These are phyloP conservation scores for Boulengeromyrus knoepffleri DNA, from an alignment of 2,113 vertebrate species.

Conservation along the genomic window DNA sequence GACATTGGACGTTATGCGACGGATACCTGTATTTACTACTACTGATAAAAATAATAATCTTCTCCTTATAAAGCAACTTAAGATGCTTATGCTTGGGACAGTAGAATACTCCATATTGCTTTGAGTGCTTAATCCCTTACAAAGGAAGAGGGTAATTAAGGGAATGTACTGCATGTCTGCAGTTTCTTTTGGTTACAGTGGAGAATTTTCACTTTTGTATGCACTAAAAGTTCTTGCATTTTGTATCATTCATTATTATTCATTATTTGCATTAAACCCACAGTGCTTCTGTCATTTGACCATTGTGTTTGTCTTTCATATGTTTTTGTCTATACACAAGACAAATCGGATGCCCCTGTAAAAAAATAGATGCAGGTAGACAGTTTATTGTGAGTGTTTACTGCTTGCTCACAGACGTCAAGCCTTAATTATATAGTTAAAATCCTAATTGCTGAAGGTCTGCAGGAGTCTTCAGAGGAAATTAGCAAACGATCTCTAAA, in stretches of 20 bases:
- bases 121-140: background rate
- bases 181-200: background rate
- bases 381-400: background rate
- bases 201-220: background rate
- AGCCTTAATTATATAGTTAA: background rate
- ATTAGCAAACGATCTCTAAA: background rate
- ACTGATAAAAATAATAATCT: background rate
- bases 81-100: background rate
- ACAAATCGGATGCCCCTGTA: background rate
- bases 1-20: background rate
- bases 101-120: constrained; percentile 1
- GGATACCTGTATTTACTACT: constrained; percentile 6
- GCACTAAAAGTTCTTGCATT: background rate
- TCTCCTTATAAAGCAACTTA: background rate
- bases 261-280: background rate
- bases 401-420: background rate
- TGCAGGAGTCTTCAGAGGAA: background rate
- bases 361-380: background rate
- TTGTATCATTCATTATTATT: background rate
- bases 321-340: background rate
- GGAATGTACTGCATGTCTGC: background rate
- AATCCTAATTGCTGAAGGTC: background rate
- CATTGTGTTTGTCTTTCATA: background rate
- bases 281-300: background rate
- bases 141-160: background rate